Conservation (phyloP, 2,113 vertebrate species). For the Etheostoma cragini region DNA sequence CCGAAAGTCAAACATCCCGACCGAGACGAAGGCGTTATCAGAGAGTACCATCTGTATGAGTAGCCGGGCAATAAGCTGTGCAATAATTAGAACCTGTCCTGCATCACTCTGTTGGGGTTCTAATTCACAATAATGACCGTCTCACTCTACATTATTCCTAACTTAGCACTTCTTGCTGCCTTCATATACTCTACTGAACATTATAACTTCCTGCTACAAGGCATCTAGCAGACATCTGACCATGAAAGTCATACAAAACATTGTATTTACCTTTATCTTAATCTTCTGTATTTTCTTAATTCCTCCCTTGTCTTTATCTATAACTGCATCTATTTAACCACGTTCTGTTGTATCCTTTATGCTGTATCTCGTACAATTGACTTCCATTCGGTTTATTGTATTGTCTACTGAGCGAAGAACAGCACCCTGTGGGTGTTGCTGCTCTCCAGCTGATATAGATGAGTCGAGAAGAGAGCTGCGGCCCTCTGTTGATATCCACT, state of each 20-base stretch:
- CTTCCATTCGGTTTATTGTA: neutral
- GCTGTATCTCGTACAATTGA: neutral
- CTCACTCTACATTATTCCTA: too few species aligned
- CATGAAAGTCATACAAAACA: neutral
- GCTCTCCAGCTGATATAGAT: slow-evolving; percentile 16
- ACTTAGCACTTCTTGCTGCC: too few species aligned
- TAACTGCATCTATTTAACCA: neutral
- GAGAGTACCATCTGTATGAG: too few species aligned
- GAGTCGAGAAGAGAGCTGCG: slow-evolving; percentile 22
- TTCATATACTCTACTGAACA: neutral
- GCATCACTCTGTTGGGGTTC: too few species aligned
- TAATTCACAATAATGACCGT: too few species aligned
- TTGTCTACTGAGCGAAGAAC: neutral
- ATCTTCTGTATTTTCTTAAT: neutral
- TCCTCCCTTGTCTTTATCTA: neutral
- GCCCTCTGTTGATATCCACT: slow-evolving; percentile 60
- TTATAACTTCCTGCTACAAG: too few species aligned
- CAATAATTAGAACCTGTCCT: too few species aligned
- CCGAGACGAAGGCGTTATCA: too few species aligned
- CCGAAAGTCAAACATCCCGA: too few species aligned
- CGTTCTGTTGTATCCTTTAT: neutral
- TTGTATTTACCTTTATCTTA: neutral
- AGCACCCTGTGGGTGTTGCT: slow-evolving; percentile 4
- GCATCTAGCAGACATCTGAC: neutral
- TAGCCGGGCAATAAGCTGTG: too few species aligned